phyloP scores from a whole-genome alignment of 2,113 vertebrate genomes.

The Cyanoramphus novaezelandiae region DNA sequence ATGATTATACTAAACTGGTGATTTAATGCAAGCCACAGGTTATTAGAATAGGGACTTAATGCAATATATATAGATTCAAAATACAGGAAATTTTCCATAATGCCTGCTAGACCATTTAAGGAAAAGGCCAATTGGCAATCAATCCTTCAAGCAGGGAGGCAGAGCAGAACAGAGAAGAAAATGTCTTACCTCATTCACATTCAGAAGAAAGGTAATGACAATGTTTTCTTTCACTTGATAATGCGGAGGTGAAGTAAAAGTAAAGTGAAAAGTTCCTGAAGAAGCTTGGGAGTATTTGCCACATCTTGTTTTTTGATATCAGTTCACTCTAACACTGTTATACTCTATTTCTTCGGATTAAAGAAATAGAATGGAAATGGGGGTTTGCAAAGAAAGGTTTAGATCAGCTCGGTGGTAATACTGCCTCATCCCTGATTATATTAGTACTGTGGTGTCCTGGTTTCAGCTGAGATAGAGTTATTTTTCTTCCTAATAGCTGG shows the following conservation, averaged over 20 bases:
- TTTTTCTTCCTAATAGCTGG: background rate
- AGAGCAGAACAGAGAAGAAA: background rate
- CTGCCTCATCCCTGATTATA: background rate
- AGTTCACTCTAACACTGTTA: background rate
- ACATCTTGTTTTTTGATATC: background rate
- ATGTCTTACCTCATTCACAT: background rate
- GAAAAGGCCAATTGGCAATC: background rate
- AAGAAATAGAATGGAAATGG: background rate
- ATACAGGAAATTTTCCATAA: background rate
- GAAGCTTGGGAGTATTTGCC: background rate
- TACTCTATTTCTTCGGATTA: background rate
- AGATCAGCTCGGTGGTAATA: background rate
- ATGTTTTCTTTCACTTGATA: background rate
- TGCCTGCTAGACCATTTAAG: background rate
- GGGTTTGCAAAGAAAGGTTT: background rate
- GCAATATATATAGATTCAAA: background rate
- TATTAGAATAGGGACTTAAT: background rate
- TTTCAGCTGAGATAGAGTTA: background rate
- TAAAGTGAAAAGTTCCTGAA: background rate
- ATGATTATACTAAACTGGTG: background rate
- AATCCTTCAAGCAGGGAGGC: background rate
- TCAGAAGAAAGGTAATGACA: background rate
- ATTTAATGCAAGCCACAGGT: background rate
- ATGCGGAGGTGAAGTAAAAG: background rate
- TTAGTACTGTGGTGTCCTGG: background rate